These are phyloP conservation scores for Drosophila leonis DNA, from an alignment of 2,888 invertebrate species.

Conservation along the genomic window DNA sequence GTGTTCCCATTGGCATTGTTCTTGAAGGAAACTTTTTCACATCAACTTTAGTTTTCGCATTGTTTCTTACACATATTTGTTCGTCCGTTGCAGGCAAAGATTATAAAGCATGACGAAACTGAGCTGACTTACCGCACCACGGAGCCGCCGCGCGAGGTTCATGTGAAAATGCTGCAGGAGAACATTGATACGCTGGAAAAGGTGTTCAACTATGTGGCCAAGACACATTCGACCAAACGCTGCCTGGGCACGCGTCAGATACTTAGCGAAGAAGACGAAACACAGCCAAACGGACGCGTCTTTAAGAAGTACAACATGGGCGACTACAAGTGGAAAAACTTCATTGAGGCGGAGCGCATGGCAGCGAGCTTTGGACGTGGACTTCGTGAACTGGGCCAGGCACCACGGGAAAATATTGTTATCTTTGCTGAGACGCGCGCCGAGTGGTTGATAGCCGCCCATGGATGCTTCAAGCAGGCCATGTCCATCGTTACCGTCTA, in stretches of 20 bases:
- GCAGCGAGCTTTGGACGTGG: constrained; percentile 94
- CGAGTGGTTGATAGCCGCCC: constrained; percentile 99
- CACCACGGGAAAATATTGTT: constrained; percentile 91
- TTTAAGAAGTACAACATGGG: constrained; percentile 99
- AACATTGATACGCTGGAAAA: constrained; percentile 93
- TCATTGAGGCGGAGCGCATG: constrained; percentile 90
- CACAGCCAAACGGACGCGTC: constrained; percentile 96
- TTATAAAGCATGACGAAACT: constrained; percentile 88
- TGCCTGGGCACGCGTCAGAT: constrained; percentile 96
- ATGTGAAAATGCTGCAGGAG: constrained; percentile 90
- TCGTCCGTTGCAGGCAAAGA: constrained; percentile 88
- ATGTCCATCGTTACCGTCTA: constrained; percentile 98
- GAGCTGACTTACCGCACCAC: constrained; percentile 91
- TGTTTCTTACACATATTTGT: background rate
- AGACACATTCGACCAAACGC: constrained; percentile 90
- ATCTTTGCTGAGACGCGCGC: constrained; percentile 99
- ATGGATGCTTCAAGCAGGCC: constrained; percentile 97
- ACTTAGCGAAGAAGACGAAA: constrained; percentile 96
- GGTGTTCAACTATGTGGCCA: constrained; percentile 92
- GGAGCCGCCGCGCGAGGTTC: constrained; percentile 89
- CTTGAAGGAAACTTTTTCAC: background rate
- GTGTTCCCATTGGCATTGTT: background rate
- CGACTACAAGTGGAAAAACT: constrained; percentile 96
- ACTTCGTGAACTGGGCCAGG: constrained; percentile 91
- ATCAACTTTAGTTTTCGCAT: background rate